Conservation (phyloP, 2,888 invertebrate species). For the Holacanthella duospinosa region DNA sequence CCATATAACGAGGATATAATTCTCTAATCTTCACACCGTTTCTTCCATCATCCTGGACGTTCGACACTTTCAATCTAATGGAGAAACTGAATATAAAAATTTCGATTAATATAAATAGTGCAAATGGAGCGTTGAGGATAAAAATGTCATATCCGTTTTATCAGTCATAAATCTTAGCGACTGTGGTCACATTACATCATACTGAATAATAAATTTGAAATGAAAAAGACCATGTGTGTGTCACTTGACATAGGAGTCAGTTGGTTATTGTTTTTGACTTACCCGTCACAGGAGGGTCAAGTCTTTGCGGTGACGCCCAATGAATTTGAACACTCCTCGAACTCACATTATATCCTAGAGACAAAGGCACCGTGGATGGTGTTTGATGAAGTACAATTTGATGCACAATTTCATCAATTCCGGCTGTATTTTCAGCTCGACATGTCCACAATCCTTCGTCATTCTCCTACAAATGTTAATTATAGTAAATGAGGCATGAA, state of each 20-base stretch:
- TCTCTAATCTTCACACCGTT: too few species aligned
- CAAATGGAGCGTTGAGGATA: neutral
- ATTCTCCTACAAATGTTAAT: constrained; percentile 17
- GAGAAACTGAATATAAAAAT: too few species aligned
- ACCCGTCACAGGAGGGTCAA: constrained; percentile 24
- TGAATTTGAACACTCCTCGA: constrained; percentile 26
- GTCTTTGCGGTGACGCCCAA: constrained; percentile 24
- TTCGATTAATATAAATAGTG: neutral
- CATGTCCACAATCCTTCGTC: constrained; percentile 81
- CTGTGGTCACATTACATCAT: neutral
- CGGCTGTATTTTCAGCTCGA: constrained; percentile 68
- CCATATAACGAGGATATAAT: too few species aligned
- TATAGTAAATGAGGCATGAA: neutral
- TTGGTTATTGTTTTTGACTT: too few species aligned
- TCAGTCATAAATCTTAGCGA: neutral
- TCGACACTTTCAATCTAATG: too few species aligned
- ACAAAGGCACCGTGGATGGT: constrained; percentile 45
- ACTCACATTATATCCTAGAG: constrained; percentile 28
- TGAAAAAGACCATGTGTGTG: too few species aligned
- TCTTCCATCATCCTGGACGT: too few species aligned
- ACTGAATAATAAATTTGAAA: neutral
- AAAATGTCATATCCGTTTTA: neutral
- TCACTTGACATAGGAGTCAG: too few species aligned
- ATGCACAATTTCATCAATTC: constrained; percentile 67
- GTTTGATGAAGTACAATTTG: constrained; percentile 58